phyloP scores from a whole-genome alignment of 2,888 invertebrate genomes.

The Megamerina dolium region DNA sequence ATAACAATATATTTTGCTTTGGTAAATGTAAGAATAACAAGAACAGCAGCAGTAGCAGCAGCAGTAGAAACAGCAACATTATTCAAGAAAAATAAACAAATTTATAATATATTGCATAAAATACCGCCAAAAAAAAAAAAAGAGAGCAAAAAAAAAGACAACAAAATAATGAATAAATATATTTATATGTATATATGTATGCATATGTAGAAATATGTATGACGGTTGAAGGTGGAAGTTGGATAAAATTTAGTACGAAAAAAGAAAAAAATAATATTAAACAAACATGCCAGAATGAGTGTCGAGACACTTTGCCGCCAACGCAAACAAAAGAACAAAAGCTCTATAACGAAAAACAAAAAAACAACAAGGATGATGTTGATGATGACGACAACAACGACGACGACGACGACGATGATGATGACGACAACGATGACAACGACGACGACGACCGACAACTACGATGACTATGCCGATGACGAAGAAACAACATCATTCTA shows the following conservation, averaged over 20 bases:
- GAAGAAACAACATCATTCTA: too few relatives aligned
- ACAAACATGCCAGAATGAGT: not conserved
- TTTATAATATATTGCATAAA: not conserved
- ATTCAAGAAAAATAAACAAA: constrained; percentile 3
- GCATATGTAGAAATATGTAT: too few relatives aligned
- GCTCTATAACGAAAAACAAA: not conserved
- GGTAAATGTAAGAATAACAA: not conserved
- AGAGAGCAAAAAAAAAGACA: not conserved
- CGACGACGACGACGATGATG: not conserved
- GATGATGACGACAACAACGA: not conserved
- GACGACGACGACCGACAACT: not conserved
- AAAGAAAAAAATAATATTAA: not conserved
- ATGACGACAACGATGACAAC: not conserved
- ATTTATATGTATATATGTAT: too few relatives aligned
- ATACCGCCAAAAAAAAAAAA: not conserved
- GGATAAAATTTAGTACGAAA: not conserved
- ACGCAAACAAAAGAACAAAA: constrained; percentile 3
- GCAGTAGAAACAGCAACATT: too few relatives aligned
- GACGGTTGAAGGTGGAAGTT: too few relatives aligned
- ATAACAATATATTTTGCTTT: constrained; percentile 7
- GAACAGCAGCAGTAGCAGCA: too few relatives aligned
- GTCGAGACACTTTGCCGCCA: constrained; percentile 12
- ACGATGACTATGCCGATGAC: not conserved
- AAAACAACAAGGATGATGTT: constrained; percentile 7
- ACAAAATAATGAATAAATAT: too few relatives aligned